A percentile compares a stretch with the other conserved stretches of the same genome.
Conservation (phyloP, 1,140 invertebrate genomes). For the Reticulitermes speratus region DNA sequence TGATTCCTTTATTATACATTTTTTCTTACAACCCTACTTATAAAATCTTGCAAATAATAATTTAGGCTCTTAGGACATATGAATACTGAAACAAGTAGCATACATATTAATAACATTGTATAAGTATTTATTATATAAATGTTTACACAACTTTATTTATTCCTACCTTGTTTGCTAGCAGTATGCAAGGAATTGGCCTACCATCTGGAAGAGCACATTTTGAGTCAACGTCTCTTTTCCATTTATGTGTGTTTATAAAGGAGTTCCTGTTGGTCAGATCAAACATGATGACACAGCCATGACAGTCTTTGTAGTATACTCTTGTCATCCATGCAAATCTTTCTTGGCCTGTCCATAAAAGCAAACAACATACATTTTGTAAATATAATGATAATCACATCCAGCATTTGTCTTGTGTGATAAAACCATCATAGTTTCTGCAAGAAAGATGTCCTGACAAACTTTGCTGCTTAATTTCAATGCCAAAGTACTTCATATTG, state of each 20-base stretch:
- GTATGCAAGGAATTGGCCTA: constrained; percentile 55
- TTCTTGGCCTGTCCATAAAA: constrained; percentile 52
- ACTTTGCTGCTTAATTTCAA: too few relatives aligned
- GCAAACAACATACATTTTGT: too few relatives aligned
- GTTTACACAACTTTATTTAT: not conserved
- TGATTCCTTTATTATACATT: too few relatives aligned
- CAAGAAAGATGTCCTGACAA: too few relatives aligned
- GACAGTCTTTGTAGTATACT: constrained; percentile 63
- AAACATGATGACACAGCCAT: constrained; percentile 63
- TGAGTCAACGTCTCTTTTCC: constrained; percentile 61
- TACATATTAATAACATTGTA: not conserved
- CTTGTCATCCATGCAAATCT: constrained; percentile 63
- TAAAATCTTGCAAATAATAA: too few relatives aligned
- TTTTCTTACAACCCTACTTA: too few relatives aligned
- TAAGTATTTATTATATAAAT: not conserved
- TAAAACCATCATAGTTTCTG: too few relatives aligned
- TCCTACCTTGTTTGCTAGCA: constrained; percentile 61
- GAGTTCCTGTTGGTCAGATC: constrained; percentile 58
- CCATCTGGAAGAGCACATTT: constrained; percentile 59
- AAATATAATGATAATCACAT: too few relatives aligned
- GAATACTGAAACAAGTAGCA: not conserved
- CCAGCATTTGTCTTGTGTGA: too few relatives aligned
- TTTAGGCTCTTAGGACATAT: too few relatives aligned
- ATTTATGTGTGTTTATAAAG: constrained; percentile 57
- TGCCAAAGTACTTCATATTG: too few relatives aligned